A percentile compares a stretch with the other conserved stretches of the same genome.
Conservation (phyloP, 2,888 invertebrate species). For the Ariolimax columbianus region DNA sequence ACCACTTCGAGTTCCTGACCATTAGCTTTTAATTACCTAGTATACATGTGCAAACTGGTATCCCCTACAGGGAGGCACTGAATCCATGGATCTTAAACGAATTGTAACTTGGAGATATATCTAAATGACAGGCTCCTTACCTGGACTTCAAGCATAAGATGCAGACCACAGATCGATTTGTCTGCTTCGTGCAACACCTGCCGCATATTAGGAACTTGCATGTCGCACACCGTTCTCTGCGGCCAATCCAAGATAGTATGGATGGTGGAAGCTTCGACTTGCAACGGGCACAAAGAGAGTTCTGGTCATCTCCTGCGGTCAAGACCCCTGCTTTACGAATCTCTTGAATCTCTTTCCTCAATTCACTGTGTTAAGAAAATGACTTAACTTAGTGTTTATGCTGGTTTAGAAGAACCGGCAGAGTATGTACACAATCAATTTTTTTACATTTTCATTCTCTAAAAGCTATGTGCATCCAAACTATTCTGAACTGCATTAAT, state of each 20-base stretch:
- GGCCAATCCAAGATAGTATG: slow-evolving; percentile 16
- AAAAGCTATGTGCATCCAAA: no score
- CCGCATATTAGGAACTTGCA: slow-evolving; percentile 40
- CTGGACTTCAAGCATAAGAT: slow-evolving; percentile 41
- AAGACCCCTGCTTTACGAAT: slow-evolving; percentile 26
- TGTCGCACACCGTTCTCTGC: slow-evolving; percentile 4
- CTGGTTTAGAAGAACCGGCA: no score
- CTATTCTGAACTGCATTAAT: no score
- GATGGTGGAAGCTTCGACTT: slow-evolving; percentile 18
- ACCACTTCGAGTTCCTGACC: no score
- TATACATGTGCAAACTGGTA: no score
- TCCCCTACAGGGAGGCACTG: no score
- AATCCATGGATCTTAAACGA: no score
- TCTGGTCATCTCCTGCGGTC: slow-evolving; percentile 25
- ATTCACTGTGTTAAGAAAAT: slow-evolving; percentile 3
- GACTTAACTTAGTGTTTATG: no score
- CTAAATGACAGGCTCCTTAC: not conserved
- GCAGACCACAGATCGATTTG: slow-evolving; percentile 21
- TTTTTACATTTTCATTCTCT: no score
- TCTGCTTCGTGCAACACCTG: slow-evolving; percentile 6
- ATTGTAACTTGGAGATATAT: no score
- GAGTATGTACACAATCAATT: no score
- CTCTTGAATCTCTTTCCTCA: slow-evolving; percentile 42
- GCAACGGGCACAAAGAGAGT: slow-evolving; percentile 38
- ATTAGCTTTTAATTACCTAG: no score